Evolutionary conservation across 2,888 invertebrate genomes (phyloP).

Genomic region (Mycalesis mineus): DNA sequence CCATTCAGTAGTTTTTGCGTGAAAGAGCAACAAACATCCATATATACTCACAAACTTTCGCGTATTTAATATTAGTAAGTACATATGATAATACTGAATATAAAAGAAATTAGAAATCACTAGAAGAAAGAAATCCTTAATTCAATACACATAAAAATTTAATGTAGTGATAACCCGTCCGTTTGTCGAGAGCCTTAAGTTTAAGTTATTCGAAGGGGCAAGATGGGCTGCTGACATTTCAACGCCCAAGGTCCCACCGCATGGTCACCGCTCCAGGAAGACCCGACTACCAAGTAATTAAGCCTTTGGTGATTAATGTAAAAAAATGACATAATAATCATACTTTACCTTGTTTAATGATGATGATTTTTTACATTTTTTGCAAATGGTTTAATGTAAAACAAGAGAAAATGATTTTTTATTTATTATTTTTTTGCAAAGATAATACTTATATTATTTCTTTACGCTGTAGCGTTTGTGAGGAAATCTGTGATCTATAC

Average conservation of each 20-base stretch:
- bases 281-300: conserved; percentile 10
- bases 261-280: conserved; percentile 28
- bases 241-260: conserved; percentile 23
- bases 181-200: conserved; percentile 5
- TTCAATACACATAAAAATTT: too few relatives aligned
- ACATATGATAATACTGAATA: too few relatives aligned
- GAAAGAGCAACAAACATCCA: not conserved
- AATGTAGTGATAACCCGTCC: not conserved
- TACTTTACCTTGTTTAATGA: not conserved
- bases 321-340: conserved; percentile 27
- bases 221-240: conserved; percentile 31
- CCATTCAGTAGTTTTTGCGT: too few relatives aligned
- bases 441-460: too few relatives aligned
- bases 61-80: not conserved
- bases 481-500: too few relatives aligned
- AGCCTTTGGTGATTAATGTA: conserved; percentile 16
- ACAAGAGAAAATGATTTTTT: not conserved
- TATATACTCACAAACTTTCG: not conserved
- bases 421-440: too few relatives aligned
- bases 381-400: not conserved
- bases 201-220: conserved; percentile 22
- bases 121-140: too few relatives aligned
- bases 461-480: too few relatives aligned
- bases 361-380: not conserved
- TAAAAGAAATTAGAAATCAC: too few relatives aligned